Evolutionary conservation across 2,797 vertebrate genomes (phyloP).

Genomic region (Coreius guichenoti): DNA sequence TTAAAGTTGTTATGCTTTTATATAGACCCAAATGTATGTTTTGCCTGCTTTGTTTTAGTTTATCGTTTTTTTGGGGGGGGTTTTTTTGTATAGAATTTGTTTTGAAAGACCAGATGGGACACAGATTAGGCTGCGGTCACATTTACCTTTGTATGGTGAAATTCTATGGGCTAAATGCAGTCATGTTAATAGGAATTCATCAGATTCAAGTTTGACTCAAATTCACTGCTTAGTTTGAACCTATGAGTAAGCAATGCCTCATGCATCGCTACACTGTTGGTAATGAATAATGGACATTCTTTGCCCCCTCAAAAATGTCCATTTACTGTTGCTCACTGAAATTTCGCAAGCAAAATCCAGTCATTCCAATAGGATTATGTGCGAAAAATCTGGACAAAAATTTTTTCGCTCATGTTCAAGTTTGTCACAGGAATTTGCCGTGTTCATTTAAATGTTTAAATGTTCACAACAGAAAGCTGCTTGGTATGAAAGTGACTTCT

Average conservation of each 20-base stretch:
- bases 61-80: conserved; percentile 11
- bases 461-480: neutral
- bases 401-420: neutral
- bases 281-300: too few species aligned
- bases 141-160: neutral
- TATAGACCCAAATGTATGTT: conserved; percentile 64
- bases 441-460: neutral
- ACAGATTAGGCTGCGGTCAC: neutral
- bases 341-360: neutral
- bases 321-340: neutral
- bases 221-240: neutral
- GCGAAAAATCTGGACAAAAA: too few species aligned
- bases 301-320: neutral
- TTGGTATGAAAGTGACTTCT: neutral
- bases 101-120: neutral
- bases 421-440: neutral
- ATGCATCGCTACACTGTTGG: neutral
- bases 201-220: neutral
- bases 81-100: neutral
- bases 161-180: neutral
- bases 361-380: neutral
- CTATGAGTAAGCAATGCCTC: neutral
- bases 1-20: conserved; percentile 65
- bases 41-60: conserved; percentile 57
- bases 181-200: neutral